Base-by-base conservation (phyloP, 2,797 vertebrate genomes). In the Gymnoscopelus microlampas region DNA sequence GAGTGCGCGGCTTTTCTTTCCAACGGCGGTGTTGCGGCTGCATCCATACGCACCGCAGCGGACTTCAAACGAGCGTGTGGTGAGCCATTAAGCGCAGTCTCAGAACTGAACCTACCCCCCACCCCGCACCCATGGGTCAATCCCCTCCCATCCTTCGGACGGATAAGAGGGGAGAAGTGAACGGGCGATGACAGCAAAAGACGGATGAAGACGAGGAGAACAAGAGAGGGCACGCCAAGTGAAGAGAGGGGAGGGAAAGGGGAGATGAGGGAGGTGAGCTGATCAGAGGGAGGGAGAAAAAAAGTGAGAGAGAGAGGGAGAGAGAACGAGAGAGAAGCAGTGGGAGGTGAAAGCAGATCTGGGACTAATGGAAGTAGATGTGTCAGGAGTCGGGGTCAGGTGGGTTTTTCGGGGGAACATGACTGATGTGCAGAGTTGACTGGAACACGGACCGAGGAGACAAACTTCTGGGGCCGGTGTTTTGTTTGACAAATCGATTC, bases 291-390 rank as follows among this genome's bases (percentile, higher is more conserved):
- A 61, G 3, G 11, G 58, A 47, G 39, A 19, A 3, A 11, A 26
- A 2, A 6, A 48, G 60, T 4, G 50, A 3, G 50, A 70, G 61
- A 55, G 68, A 67, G 79, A 75, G 71, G 79, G 62, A 72, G 48
- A 60, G 67, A 62, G 61, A 76, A 60, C 68, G 70, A 77, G 23
- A 51, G 59, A 59, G 59, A 76, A 11, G 65, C 77, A 76, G 50
- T 13, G 50, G 44, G 78, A 81, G 87, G 85, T 89, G 90, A 92
- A 89, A 91, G 84, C 87, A 90, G 86, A 92, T 91, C 89, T 83
- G 83, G 77, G 79, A 60, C 89, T 90, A 91, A 91, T 90, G 90
- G 88, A 89, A 13, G 65, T 81, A 70, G 78, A 76, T 74, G 85
- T 81, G 80, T 32, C 9, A 53, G 29, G 50, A n/a, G 24, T 51